These are phyloP conservation scores for Bombyx huttoni DNA, from an alignment of 2,888 invertebrate genomes.

Conservation along the genomic window DNA sequence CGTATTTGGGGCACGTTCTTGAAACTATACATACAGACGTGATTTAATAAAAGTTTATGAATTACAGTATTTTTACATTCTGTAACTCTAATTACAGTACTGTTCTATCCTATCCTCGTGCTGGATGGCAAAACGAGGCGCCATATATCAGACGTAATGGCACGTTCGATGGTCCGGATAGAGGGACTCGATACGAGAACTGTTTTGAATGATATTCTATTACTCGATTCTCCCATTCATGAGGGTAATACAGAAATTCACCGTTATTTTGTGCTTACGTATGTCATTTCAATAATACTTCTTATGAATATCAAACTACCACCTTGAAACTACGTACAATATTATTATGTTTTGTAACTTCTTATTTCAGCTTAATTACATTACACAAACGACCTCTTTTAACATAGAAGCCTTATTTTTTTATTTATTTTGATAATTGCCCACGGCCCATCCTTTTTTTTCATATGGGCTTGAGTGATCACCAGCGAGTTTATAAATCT, in stretches of 20 bases:
- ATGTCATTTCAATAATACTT: neutral
- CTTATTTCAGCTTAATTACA: too few relatives aligned
- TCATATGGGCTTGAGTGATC: too few relatives aligned
- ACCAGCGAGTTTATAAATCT: too few relatives aligned
- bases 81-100: neutral
- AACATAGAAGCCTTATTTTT: too few relatives aligned
- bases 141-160: constrained; percentile 24
- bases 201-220: constrained; percentile 13
- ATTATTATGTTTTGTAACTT: too few relatives aligned
- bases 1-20: neutral
- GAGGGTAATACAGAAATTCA: constrained; percentile 6
- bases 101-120: neutral
- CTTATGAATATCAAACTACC: neutral
- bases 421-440: too few relatives aligned
- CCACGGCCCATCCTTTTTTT: too few relatives aligned
- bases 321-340: too few relatives aligned
- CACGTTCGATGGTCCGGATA: constrained; percentile 11
- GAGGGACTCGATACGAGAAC: constrained; percentile 9
- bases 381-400: too few relatives aligned
- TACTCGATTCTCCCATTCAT: constrained; percentile 11
- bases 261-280: neutral
- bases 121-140: neutral
- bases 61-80: neutral
- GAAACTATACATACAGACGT: neutral
- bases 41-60: neutral